Evolutionary conservation across 2,113 vertebrate genomes (phyloP).

Genomic region (Grammomys dolichurus): DNA sequence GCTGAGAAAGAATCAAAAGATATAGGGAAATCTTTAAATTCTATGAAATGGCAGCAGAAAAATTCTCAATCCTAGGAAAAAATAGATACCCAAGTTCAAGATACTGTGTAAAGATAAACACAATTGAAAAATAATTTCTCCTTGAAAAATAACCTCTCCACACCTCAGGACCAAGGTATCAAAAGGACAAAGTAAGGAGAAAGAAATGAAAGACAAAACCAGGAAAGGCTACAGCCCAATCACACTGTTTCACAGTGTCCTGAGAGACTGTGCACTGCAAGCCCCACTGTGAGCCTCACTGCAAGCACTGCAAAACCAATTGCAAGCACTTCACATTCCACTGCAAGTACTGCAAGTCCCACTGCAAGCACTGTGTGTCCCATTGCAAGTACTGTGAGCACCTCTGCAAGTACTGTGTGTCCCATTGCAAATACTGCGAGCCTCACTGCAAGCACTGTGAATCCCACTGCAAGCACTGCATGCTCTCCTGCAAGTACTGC

Average conservation of each 20-base stretch:
- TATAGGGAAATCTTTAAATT: neutral
- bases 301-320: accelerated
- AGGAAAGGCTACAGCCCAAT: neutral
- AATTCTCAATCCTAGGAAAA: neutral
- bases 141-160: neutral
- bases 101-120: neutral
- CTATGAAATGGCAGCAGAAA: neutral
- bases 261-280: too few relatives aligned
- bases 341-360: too few relatives aligned
- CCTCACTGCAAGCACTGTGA: too few relatives aligned
- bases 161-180: neutral
- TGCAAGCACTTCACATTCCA: too few relatives aligned
- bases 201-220: neutral
- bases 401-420: too few relatives aligned
- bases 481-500: too few relatives aligned
- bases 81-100: neutral
- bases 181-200: neutral
- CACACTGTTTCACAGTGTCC: neutral
- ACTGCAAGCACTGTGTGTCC: too few relatives aligned
- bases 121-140: neutral
- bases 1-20: neutral
- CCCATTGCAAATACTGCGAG: too few relatives aligned
- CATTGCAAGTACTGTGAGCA: too few relatives aligned
- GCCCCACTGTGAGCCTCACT: too few relatives aligned
- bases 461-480: too few relatives aligned